phyloP scores from a whole-genome alignment of 2,888 invertebrate genomes.

The Didymodactylos carnosus region DNA sequence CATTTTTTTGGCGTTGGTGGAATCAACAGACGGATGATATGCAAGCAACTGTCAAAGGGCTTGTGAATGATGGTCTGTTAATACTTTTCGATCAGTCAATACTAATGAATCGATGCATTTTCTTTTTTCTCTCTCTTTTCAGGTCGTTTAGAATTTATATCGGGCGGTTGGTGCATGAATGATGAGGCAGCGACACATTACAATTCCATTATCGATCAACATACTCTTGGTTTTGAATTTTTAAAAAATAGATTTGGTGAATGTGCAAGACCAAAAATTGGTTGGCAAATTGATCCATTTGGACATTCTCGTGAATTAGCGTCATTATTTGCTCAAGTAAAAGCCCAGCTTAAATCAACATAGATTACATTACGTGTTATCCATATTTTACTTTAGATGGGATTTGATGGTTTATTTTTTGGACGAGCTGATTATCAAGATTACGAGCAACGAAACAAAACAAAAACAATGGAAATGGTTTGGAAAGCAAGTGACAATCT shows the following conservation, averaged over 20 bases:
- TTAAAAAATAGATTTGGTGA: constrained; percentile 33
- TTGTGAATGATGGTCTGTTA: constrained; percentile 40
- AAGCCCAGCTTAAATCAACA: background rate
- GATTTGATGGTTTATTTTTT: constrained; percentile 8
- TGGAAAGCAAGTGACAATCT: constrained; percentile 51
- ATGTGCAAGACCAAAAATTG: constrained; percentile 53
- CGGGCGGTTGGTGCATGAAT: constrained; percentile 29
- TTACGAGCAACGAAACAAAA: constrained; percentile 43
- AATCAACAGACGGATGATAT: constrained; percentile 44
- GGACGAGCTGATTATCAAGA: constrained; percentile 44
- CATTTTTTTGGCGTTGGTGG: constrained; percentile 73
- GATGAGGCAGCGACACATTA: constrained; percentile 41
- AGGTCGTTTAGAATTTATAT: constrained; percentile 22
- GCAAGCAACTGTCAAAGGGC: constrained; percentile 43
- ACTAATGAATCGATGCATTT: too few relatives aligned
- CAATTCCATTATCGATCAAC: constrained; percentile 40
- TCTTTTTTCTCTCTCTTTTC: background rate
- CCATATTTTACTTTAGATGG: constrained; percentile 17
- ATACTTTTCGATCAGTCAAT: too few relatives aligned
- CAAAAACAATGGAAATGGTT: constrained; percentile 55
- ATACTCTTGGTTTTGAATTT: constrained; percentile 39
- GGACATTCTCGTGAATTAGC: constrained; percentile 71
- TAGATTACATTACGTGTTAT: background rate
- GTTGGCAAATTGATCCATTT: constrained; percentile 71
- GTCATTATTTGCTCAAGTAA: constrained; percentile 39